These are phyloP conservation scores for Drosophila formosana DNA, from an alignment of 2,888 invertebrate species.

Conservation along the genomic window DNA sequence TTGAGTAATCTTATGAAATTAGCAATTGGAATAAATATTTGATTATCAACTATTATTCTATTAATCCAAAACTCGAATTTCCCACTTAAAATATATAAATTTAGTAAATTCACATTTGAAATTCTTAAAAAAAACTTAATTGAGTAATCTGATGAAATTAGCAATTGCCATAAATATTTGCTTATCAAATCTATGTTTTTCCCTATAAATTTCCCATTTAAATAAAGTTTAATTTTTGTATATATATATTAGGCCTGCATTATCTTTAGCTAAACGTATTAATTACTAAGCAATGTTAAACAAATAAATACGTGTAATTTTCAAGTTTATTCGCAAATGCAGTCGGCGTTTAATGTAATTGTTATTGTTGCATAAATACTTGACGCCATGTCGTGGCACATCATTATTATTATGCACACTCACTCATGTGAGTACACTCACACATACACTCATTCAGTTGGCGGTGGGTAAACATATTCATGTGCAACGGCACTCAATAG, in stretches of 20 bases:
- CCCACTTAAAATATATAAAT: too few relatives aligned
- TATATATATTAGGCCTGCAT: neutral
- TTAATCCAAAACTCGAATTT: too few relatives aligned
- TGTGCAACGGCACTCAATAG: conserved; percentile 61
- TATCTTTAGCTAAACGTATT: conserved; percentile 21
- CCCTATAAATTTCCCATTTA: neutral
- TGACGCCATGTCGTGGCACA: conserved; percentile 78
- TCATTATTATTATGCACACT: conserved; percentile 64
- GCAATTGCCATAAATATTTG: neutral
- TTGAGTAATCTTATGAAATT: neutral
- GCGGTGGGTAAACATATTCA: conserved; percentile 47
- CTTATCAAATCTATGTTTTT: neutral
- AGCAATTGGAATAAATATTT: neutral
- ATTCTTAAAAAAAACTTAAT: too few relatives aligned
- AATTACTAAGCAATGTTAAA: conserved; percentile 48
- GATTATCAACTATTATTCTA: neutral
- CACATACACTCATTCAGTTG: conserved; percentile 18
- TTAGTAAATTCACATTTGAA: too few relatives aligned
- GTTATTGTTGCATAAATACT: conserved; percentile 72
- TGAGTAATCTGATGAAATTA: neutral
- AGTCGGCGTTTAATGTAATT: conserved; percentile 69
- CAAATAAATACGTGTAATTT: conserved; percentile 54
- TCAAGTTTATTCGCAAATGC: conserved; percentile 36
- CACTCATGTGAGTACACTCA: conserved; percentile 8
- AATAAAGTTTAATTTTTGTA: too few relatives aligned